Evolutionary conservation across 2,888 invertebrate genomes (phyloP).

Genomic region (Pammene aurita): DNA sequence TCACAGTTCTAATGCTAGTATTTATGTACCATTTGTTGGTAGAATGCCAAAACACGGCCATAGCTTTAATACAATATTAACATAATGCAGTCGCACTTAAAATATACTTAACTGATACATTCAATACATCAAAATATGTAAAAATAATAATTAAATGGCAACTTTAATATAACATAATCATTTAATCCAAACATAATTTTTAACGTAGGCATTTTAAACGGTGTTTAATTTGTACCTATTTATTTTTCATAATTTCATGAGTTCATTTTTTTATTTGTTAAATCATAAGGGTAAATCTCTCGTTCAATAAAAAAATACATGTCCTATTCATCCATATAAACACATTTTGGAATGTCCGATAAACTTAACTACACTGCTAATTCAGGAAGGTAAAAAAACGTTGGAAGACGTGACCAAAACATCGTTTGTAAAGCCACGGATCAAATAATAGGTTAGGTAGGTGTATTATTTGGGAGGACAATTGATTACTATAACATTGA

Average conservation of each 20-base stretch:
- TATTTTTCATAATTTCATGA: slow-evolving; percentile 8
- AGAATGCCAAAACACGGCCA: slow-evolving; percentile 20
- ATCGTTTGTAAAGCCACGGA: slow-evolving; percentile 32
- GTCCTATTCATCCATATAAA: slow-evolving; percentile 7
- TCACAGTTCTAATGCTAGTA: slow-evolving; percentile 31
- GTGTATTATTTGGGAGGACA: slow-evolving; percentile 43
- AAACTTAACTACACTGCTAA: slow-evolving; percentile 18
- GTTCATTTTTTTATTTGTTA: background rate
- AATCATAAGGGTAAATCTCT: slow-evolving; percentile 6
- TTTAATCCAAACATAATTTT: slow-evolving; percentile 35
- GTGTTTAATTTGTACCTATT: background rate
- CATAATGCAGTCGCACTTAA: slow-evolving; percentile 29
- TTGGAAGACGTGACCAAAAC: slow-evolving; percentile 45
- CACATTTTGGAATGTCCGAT: slow-evolving; percentile 34
- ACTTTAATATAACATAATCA: slow-evolving; percentile 54
- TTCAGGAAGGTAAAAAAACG: slow-evolving; percentile 31
- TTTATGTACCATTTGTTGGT: slow-evolving; percentile 25
- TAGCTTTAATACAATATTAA: slow-evolving; percentile 19
- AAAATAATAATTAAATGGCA: slow-evolving; percentile 50
- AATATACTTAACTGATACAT: slow-evolving; percentile 37
- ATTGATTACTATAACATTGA: slow-evolving; percentile 66
- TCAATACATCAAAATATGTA: slow-evolving; percentile 51
- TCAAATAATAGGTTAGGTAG: slow-evolving; percentile 36
- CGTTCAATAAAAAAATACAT: slow-evolving; percentile 20
- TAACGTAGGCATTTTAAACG: background rate